A percentile compares a stretch with the other conserved stretches of the same genome.
Evolutionary conservation across 1,140 invertebrate genomes (phyloP).

Genomic region (Lucilia sericata): DNA sequence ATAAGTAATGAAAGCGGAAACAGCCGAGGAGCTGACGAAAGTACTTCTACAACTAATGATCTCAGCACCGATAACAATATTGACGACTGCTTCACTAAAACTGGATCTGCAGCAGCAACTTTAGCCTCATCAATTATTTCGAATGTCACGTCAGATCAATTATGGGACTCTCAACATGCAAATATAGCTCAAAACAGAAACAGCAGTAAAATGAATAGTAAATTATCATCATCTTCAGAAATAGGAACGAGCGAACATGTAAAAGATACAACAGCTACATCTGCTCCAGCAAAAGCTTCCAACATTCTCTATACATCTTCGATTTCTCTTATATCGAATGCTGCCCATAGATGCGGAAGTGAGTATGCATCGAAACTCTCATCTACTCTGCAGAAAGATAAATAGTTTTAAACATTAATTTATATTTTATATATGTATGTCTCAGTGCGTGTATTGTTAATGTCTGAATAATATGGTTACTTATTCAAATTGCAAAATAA

Average conservation of each 20-base stretch:
- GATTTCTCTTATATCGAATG: not conserved
- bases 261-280: constrained; percentile 2
- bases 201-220: not conserved
- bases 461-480: no score
- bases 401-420: not conserved
- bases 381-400: not conserved
- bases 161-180: not conserved
- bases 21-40: not conserved
- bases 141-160: not conserved
- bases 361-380: not conserved
- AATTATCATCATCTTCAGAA: not conserved
- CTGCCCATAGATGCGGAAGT: constrained; percentile 8
- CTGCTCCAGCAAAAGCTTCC: constrained; percentile 10
- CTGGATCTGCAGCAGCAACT: not conserved
- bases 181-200: not conserved
- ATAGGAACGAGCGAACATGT: not conserved
- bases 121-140: not conserved
- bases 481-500: no score
- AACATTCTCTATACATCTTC: not conserved
- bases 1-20: constrained; percentile 45
- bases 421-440: not conserved
- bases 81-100: not conserved
- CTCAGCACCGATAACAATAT: constrained; percentile 6
- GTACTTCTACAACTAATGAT: not conserved
- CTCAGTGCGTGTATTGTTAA: not conserved